Evolutionary conservation across 1,140 invertebrate species (phyloP), one percentile per base, ranked within the genome.

Genomic region (Formica selysi): DNA sequence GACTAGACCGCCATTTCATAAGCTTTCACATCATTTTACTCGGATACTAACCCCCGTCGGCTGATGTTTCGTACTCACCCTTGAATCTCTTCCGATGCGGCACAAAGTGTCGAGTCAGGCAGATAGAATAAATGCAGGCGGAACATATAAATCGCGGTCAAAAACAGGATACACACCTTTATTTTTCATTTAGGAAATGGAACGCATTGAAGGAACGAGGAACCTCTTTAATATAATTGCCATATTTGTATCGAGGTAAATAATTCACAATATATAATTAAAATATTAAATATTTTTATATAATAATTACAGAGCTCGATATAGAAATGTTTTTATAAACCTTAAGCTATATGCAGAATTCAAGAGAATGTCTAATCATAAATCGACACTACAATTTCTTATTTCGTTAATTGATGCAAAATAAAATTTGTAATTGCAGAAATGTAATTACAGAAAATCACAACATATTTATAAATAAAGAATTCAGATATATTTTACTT

Each of bases 21-120:
- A 90, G 90, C 89, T 90, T 90, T 90, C 90, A 89, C 87, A 74
- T 91, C 90, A 86, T 91, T 91, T 91, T 91, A 85, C 68, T 71
- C 54, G 76, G 71, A 80, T 85, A 88, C 74, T 86, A 86, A 85
- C 87, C 78, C 65, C 70, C 74, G 83, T 78, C 61, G 64, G 57
- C 76, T 84, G 79, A 85, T 86, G 83, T 86, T 88, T 83, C 70
- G 64, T 79, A 73, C 74, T 88, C 84, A 73, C 54, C 76, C 76
- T 90, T 87, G 68, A 90, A 91, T 89, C 84, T 87, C 90, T 86
- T 68, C 57, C 62, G 68, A 89, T 81, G 85, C 29, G 44, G 22
- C 62, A n/a, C 62, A 62, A 74, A 64, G 62, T 88, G 74, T 26
- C 48, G 22, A 32, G 36, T 86, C 70, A 74, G 57, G 61, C 76